These are phyloP conservation scores for Isichthys henryi DNA, from an alignment of 2,113 vertebrate genomes.

Conservation along the genomic window DNA sequence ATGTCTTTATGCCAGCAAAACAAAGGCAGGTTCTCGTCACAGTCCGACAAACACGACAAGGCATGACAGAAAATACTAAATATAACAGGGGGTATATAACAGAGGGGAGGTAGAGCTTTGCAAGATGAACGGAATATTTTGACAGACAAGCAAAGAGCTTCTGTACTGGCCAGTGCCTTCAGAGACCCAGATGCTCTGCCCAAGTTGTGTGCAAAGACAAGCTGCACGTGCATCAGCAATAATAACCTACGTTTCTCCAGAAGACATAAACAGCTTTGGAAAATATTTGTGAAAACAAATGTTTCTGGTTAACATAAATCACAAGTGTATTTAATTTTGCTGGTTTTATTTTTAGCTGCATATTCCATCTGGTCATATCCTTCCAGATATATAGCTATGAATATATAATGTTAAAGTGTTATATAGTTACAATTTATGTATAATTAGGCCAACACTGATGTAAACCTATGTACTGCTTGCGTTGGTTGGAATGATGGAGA, in stretches of 20 bases:
- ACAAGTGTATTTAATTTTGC: not conserved
- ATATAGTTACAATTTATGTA: not conserved
- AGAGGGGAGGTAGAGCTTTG: not conserved
- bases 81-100: not conserved
- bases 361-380: not conserved
- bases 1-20: not conserved
- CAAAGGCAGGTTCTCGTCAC: not conserved
- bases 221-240: not conserved
- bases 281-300: conserved; percentile 2
- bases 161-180: not conserved
- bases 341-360: conserved; percentile 1
- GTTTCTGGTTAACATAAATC: not conserved
- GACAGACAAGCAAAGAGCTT: not conserved
- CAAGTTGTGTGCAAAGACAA: not conserved
- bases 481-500: not conserved
- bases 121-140: not conserved
- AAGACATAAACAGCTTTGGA: not conserved
- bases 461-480: not conserved
- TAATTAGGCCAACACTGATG: not conserved
- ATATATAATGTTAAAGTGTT: not conserved
- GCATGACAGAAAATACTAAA: not conserved
- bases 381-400: not conserved
- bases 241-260: not conserved
- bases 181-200: not conserved
- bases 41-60: not conserved